phyloP scores from a whole-genome alignment of 2,888 invertebrate genomes.

The Cenopis cana region DNA sequence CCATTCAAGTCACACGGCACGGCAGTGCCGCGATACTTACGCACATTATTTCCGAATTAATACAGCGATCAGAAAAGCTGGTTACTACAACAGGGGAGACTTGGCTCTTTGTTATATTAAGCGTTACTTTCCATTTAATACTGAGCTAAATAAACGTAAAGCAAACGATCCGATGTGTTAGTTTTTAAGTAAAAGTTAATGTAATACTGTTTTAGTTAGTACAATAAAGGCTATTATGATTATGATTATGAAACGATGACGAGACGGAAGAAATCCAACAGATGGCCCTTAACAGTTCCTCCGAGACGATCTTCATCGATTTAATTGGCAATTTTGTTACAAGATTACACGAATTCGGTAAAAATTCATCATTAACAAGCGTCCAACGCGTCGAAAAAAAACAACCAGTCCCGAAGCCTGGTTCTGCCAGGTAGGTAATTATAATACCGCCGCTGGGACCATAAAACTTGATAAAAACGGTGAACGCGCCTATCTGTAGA shows the following conservation, averaged over 20 bases:
- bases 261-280: background rate
- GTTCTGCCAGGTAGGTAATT: constrained; percentile 46
- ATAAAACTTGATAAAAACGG: constrained; percentile 50
- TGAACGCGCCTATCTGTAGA: constrained; percentile 46
- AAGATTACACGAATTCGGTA: constrained; percentile 37
- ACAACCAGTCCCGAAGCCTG: constrained; percentile 44
- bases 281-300: background rate
- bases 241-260: no score
- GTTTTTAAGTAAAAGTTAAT: no score
- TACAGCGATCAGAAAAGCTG: background rate
- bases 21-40: background rate
- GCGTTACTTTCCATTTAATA: background rate
- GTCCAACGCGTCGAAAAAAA: constrained; percentile 33
- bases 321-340: constrained; percentile 21
- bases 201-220: no score
- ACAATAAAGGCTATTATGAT: no score
- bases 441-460: constrained; percentile 42
- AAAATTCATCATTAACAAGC: constrained; percentile 40
- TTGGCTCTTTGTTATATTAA: background rate
- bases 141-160: background rate
- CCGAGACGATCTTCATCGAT: background rate
- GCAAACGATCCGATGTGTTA: no score
- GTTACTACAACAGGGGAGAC: background rate
- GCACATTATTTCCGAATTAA: background rate
- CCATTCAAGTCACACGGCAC: background rate